Percentiles rank a stretch among this genome's conserved stretches.
These are phyloP conservation scores for Eugnorisma glareosa DNA, from an alignment of 2,888 invertebrate species.

Conservation along the genomic window DNA sequence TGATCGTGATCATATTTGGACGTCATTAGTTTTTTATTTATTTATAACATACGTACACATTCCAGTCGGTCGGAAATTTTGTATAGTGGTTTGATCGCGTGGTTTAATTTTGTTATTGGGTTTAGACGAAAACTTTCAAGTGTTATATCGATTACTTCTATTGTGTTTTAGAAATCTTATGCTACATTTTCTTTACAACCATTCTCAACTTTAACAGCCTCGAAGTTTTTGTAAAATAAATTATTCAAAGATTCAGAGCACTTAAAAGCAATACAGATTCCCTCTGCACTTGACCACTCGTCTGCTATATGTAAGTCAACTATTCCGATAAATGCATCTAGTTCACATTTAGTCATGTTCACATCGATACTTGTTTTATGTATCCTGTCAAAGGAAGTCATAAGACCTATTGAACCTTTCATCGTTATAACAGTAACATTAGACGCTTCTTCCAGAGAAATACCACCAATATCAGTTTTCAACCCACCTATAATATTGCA, in stretches of 20 bases:
- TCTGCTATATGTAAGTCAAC: constrained; percentile 40
- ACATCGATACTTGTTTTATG: constrained; percentile 40
- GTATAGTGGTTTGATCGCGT: constrained; percentile 14
- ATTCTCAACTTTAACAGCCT: not conserved
- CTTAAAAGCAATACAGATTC: constrained; percentile 25
- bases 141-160: not conserved
- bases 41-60: constrained; percentile 44
- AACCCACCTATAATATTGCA: constrained; percentile 23
- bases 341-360: constrained; percentile 8
- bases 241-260: constrained; percentile 10
- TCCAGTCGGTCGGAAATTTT: constrained; percentile 43
- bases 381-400: constrained; percentile 50
- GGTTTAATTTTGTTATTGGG: constrained; percentile 1
- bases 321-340: constrained; percentile 41
- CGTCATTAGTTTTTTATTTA: constrained; percentile 62
- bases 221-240: not conserved
- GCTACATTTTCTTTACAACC: not conserved
- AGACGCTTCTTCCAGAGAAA: constrained; percentile 15
- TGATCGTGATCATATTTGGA: constrained; percentile 66
- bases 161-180: not conserved
- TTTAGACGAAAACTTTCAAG: constrained; percentile 10
- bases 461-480: constrained; percentile 39
- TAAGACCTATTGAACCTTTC: constrained; percentile 49
- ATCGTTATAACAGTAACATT: constrained; percentile 12
- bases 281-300: constrained; percentile 33